Conservation (phyloP, 2,888 invertebrate species). For the Spialia ferax region DNA sequence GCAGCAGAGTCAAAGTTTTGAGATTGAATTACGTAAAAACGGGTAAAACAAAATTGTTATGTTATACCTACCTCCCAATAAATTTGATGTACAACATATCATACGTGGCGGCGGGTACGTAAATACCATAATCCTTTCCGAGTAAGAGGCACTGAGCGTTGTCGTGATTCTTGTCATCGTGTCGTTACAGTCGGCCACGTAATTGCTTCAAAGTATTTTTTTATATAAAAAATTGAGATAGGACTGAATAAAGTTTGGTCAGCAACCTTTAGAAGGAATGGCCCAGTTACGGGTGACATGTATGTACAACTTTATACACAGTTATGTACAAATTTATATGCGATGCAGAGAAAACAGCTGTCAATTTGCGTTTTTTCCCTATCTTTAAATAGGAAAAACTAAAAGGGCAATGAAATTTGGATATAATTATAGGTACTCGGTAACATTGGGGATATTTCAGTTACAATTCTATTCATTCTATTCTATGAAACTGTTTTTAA, state of each 20-base stretch:
- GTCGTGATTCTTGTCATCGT: constrained; percentile 72
- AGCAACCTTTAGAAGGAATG: background rate
- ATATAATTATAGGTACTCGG: no score
- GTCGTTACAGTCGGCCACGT: constrained; percentile 56
- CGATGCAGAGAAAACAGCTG: background rate
- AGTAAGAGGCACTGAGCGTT: constrained; percentile 66
- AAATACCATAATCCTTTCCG: constrained; percentile 74
- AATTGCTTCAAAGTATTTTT: background rate
- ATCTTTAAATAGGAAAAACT: no score
- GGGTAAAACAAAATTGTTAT: constrained; percentile 30
- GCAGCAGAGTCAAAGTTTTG: background rate
- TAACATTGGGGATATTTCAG: no score
- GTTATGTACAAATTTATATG: background rate
- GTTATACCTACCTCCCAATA: constrained; percentile 39
- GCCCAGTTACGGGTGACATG: no score
- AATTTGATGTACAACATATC: constrained; percentile 41
- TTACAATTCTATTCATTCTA: no score
- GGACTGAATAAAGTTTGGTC: background rate
- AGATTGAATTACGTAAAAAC: constrained; percentile 27
- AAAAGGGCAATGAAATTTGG: no score
- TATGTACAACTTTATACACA: no score
- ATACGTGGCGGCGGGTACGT: constrained; percentile 53
- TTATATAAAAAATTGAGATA: background rate
- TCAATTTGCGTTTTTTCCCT: no score
- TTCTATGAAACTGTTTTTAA: no score